A percentile compares a stretch with the other conserved stretches of the same genome.
phyloP scores from a whole-genome alignment of 2,113 vertebrate genomes.

The Gavialis gangeticus region DNA sequence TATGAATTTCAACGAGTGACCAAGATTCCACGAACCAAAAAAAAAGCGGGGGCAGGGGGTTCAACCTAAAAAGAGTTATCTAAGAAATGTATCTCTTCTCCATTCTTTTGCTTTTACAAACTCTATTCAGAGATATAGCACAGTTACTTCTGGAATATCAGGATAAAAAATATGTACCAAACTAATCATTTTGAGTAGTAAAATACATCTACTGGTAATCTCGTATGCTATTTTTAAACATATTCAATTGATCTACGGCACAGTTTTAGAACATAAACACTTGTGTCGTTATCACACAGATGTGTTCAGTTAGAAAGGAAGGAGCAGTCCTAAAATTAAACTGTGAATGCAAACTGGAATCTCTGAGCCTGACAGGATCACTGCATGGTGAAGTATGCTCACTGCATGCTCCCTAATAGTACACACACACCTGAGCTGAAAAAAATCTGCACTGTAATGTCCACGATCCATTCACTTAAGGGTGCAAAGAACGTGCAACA shows the following conservation, averaged over 20 bases:
- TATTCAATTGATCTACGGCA: not conserved
- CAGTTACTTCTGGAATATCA: not conserved
- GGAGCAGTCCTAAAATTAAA: not conserved
- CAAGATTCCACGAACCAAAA: not conserved
- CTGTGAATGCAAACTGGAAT: not conserved
- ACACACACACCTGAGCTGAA: not conserved
- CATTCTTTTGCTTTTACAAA: not conserved
- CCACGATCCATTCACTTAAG: not conserved
- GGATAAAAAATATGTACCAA: not conserved
- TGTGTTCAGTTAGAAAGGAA: not conserved
- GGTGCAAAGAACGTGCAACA: not conserved
- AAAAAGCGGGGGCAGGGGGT: not conserved
- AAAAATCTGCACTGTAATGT: not conserved
- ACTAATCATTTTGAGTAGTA: not conserved
- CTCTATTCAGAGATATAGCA: not conserved
- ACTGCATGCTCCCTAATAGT: not conserved
- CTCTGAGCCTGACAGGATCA: not conserved
- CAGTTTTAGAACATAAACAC: not conserved
- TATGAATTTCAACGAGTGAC: not conserved
- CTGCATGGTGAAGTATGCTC: not conserved
- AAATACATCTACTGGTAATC: not conserved
- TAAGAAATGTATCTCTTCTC: not conserved
- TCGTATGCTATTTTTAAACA: not conserved
- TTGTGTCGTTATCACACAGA: rapidly evolving
- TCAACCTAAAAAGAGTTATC: not conserved